Evolutionary conservation across 2,113 vertebrate species (phyloP), one percentile per base, ranked within the genome.

Genomic region (Turdus rufiventris): DNA sequence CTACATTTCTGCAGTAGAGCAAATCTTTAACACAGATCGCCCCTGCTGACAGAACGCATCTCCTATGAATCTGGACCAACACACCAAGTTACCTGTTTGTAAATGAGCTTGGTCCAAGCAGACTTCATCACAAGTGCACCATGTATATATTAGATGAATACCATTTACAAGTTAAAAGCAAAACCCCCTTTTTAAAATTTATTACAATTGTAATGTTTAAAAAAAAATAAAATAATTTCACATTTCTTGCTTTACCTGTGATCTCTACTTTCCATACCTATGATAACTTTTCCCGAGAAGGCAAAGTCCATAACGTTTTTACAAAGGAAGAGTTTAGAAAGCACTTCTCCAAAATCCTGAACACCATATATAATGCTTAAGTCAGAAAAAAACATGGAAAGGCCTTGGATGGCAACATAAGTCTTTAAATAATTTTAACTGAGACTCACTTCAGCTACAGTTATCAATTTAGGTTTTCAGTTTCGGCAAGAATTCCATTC

Each of bases 101-200:
- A 65, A 88, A 50, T 13, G 0, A 60, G 31, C 36, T 81, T 34
- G 9, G n/a, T 68, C 10, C 26, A 91, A 67, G 34, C 3, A 26
- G 16, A 83, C 65, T 89, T 89, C 5, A 42, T 42, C 45, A 91
- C 8, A 77, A 71, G 21, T n/a, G 57, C 40, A 85, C 18, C 18
- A 42, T 7, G 19, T n/a, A 11, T 34, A 34, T n/a, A 75, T 16
- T 57, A 71, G 20, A 63, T 24, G 8, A 85, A 51, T 51, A 67
- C 1, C n/a, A 19, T 43, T 90, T 65, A 68, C 1, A 75, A 78
- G 56, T 71, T 34, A 74, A 89, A 82, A 38, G 14, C 16, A 81
- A 87, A 38, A 1, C 0, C 0, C 1, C 3, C 9, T 36, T 43
- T 47, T 57, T 42, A 48, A 38, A 1, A 62, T 51, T 76, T 57